Percentiles rank a stretch among this genome's conserved stretches.
Evolutionary conservation across 2,113 vertebrate genomes (phyloP).

Genomic region (Panthera tigris): DNA sequence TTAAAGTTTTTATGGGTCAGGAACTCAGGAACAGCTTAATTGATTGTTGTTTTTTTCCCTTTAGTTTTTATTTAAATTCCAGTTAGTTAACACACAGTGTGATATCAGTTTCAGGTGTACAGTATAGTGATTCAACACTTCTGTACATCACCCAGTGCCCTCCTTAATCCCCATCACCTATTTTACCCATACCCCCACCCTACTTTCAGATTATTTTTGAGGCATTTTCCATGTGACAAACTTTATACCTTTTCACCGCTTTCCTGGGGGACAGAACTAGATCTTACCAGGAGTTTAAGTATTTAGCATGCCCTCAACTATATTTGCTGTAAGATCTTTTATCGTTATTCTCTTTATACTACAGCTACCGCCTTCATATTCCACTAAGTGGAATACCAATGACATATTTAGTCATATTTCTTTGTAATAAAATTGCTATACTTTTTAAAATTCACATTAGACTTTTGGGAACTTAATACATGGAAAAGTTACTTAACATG

Average conservation of each 20-base stretch:
- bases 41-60: neutral
- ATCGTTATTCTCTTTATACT: neutral
- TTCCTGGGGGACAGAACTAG: neutral
- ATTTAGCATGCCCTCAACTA: neutral
- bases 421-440: neutral
- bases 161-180: neutral
- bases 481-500: neutral
- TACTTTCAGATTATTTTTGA: neutral
- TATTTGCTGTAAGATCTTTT: neutral
- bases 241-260: neutral
- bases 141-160: neutral
- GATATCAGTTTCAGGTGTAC: neutral
- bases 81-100: neutral
- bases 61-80: neutral
- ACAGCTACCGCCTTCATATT: neutral
- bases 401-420: constrained; percentile 14
- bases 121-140: neutral
- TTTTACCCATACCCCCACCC: neutral
- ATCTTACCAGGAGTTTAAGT: constrained; percentile 18
- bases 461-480: neutral
- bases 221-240: neutral
- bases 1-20: neutral
- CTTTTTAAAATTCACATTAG: constrained; percentile 19
- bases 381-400: neutral
- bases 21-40: neutral